These are phyloP conservation scores for Xiphophorus couchianus DNA, from an alignment of 2,113 vertebrate genomes.

Conservation along the genomic window DNA sequence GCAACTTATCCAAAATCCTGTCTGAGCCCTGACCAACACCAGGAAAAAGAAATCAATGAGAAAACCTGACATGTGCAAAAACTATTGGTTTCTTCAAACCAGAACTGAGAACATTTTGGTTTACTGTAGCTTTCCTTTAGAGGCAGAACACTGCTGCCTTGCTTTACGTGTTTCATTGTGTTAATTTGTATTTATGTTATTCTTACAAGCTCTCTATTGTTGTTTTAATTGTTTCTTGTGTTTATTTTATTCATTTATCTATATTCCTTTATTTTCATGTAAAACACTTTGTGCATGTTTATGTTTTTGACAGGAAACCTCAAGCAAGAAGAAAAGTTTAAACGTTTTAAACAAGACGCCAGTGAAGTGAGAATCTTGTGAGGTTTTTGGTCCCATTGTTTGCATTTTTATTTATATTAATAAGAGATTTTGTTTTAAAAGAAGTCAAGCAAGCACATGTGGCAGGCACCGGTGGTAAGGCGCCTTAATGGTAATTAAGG, in stretches of 20 bases:
- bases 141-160: no score
- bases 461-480: no score
- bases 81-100: neutral
- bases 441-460: neutral
- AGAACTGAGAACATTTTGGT: neutral
- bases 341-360: neutral
- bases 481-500: no score
- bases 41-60: neutral
- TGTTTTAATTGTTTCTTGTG: no score
- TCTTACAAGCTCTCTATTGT: no score
- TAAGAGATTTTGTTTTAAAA: neutral
- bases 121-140: no score
- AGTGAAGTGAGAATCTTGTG: neutral
- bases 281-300: neutral
- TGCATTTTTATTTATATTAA: conserved; percentile 2
- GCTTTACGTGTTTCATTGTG: no score
- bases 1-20: neutral
- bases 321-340: neutral
- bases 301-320: neutral
- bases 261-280: no score
- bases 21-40: neutral
- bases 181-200: no score
- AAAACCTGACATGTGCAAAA: neutral
- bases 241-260: no score
- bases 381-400: neutral